phyloP scores from a whole-genome alignment of 2,888 invertebrate genomes.

The Gymnoscelis rufifasciata region DNA sequence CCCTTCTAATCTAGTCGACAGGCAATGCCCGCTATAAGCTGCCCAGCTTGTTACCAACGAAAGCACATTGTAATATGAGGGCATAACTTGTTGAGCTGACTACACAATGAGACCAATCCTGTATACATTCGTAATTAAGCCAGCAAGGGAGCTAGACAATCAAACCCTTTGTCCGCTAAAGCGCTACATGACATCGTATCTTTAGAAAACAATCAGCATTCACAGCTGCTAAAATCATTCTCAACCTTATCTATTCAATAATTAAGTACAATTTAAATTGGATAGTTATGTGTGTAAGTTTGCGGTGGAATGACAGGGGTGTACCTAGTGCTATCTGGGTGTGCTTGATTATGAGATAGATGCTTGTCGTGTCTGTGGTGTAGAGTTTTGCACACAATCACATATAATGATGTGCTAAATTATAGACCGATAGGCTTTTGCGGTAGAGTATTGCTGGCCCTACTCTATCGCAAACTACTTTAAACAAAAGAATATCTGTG shows the following conservation, averaged over 20 bases:
- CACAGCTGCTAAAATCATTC: conserved; percentile 12
- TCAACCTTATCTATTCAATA: conserved; percentile 20
- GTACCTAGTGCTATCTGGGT: no score
- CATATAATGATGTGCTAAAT: no score
- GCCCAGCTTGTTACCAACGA: conserved; percentile 9
- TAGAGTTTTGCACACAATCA: no score
- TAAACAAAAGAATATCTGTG: no score
- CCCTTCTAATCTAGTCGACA: no score
- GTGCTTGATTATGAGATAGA: no score
- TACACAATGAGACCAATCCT: conserved; percentile 42
- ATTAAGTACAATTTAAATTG: conserved; percentile 16
- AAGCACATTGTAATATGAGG: conserved; percentile 17
- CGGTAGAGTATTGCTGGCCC: no score
- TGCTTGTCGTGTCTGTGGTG: no score
- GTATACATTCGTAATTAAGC: conserved; percentile 58
- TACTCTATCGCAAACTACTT: no score
- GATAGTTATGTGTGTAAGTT: conserved; percentile 16
- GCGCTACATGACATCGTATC: conserved; percentile 46
- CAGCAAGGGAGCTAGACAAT: conserved; percentile 47
- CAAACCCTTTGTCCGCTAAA: conserved; percentile 54
- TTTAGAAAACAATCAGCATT: conserved; percentile 32
- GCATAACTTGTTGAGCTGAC: conserved; percentile 29
- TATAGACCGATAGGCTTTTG: no score
- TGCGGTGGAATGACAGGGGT: conserved; percentile 28
- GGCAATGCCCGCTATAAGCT: no score